Percentiles rank a stretch among this genome's conserved stretches.
phyloP scores from a whole-genome alignment of 2,797 vertebrate genomes.

The Alcedo atthis region DNA sequence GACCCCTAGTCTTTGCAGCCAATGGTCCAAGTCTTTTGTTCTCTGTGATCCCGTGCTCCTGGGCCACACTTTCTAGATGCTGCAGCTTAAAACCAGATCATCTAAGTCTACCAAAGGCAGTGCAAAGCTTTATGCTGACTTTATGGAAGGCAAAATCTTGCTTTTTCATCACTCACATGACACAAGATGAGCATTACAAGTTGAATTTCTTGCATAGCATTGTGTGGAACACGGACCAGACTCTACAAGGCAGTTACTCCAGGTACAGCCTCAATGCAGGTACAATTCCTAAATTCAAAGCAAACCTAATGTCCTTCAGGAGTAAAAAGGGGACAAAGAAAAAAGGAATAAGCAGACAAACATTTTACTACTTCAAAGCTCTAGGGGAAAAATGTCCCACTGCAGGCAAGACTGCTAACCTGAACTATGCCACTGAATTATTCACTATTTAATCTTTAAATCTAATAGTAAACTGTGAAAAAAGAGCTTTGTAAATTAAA shows the following conservation, averaged over 20 bases:
- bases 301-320: background rate
- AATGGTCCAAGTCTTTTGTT: background rate
- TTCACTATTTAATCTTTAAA: background rate
- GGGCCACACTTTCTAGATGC: background rate
- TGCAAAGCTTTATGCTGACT: background rate
- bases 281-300: background rate
- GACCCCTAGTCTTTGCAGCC: background rate
- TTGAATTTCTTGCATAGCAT: background rate
- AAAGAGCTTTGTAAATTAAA: background rate
- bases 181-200: background rate
- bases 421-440: background rate
- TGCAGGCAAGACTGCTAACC: background rate
- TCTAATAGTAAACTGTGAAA: background rate
- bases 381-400: background rate
- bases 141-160: background rate
- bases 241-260: background rate
- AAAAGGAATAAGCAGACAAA: background rate
- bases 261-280: background rate
- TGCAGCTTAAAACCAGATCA: background rate
- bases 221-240: background rate
- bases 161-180: background rate
- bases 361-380: background rate
- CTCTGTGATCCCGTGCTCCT: background rate
- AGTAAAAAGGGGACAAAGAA: rapidly evolving
- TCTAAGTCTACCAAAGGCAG: background rate